phyloP scores from a whole-genome alignment of 2,797 vertebrate species.

The Phoeniculus purpureus region DNA sequence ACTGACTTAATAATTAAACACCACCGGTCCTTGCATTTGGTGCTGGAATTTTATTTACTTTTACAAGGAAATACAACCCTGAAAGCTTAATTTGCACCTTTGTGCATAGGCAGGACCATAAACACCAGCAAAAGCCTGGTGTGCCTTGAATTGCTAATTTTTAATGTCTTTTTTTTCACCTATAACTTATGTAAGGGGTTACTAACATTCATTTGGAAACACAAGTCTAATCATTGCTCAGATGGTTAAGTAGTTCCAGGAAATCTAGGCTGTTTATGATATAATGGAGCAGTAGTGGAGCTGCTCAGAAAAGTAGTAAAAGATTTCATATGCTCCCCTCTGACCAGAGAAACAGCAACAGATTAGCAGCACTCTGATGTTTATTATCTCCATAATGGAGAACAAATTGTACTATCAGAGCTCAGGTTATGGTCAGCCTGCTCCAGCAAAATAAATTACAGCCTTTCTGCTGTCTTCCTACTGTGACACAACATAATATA shows the following conservation, averaged over 20 bases:
- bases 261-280: neutral
- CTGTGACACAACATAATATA: neutral
- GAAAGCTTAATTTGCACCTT: neutral
- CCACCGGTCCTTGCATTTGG: neutral
- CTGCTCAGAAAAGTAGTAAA: neutral
- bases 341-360: neutral
- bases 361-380: neutral
- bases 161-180: neutral
- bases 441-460: neutral
- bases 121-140: neutral
- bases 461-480: neutral
- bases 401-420: neutral
- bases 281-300: neutral
- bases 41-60: neutral
- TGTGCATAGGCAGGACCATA: neutral
- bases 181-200: neutral
- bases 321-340: neutral
- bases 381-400: neutral
- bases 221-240: neutral
- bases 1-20: neutral
- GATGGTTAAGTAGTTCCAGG: conserved; percentile 4
- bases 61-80: neutral
- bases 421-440: neutral
- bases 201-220: neutral
- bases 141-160: neutral